Percentiles rank a stretch among this genome's conserved stretches.
Conservation (phyloP, 2,888 invertebrate species). For the Hyles lineata region DNA sequence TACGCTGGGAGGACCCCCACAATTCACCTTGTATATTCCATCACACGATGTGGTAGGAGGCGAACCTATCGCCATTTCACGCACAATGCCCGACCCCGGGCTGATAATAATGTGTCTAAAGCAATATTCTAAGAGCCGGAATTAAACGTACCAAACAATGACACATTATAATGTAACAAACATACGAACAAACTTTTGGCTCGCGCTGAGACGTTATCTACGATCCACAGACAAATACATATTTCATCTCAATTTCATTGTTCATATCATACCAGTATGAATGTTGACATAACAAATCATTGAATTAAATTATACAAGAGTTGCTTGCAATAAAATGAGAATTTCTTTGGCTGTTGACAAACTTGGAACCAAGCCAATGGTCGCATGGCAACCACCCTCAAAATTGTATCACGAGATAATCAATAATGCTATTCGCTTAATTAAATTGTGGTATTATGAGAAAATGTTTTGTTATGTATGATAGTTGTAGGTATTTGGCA, state of each 20-base stretch:
- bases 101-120: no score
- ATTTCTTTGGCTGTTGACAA: slow-evolving; percentile 14
- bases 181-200: background rate
- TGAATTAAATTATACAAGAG: background rate
- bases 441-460: background rate
- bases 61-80: no score
- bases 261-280: background rate
- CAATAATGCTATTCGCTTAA: slow-evolving; percentile 2
- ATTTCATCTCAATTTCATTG: slow-evolving; percentile 13
- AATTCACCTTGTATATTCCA: no score
- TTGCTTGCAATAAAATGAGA: background rate
- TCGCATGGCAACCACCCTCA: slow-evolving; percentile 28
- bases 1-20: no score
- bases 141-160: background rate
- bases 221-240: background rate
- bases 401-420: slow-evolving; percentile 11
- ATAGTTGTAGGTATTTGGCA: no score
- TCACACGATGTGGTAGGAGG: no score
- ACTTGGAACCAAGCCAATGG: slow-evolving; percentile 25
- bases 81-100: no score
- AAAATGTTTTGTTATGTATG: background rate
- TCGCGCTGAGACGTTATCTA: background rate
- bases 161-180: background rate
- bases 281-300: background rate
- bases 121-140: background rate